Base-by-base conservation (phyloP, 2,113 vertebrate genomes). In the Rhabdomys dilectus region DNA sequence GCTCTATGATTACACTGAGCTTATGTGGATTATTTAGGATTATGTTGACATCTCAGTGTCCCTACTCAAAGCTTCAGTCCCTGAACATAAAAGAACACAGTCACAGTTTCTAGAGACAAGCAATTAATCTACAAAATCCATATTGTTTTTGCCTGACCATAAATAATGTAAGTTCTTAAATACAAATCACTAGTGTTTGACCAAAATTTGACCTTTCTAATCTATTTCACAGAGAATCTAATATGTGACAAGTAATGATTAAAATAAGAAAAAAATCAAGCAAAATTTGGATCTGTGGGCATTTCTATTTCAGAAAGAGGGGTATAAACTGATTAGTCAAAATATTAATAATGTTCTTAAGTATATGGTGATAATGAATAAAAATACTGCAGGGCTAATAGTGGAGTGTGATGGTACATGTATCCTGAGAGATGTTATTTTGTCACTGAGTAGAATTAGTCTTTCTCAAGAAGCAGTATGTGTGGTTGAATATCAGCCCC, bases 331-430 rank as follows among this genome's bases (percentile, higher is more conserved):
- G 68, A 81, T 68, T 94, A 9, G 26, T 45, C 6, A 42, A 39
- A 85, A 62, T 85, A 29, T 42, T 29, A 58, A 45, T 45, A 58
- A 51, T 77, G 0, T 84, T 75, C 51, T 58, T 60, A 58, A 96
- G 36, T 93, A 88, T 85, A 92, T 90, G 22, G 10, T 91, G 21
- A 53, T 85, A n/a, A 34, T 31, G 0, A 88, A 45, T 9, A 75
- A 91, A 96, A 92, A 60, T 72, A 93, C 60, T 53, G 21, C 26
- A 96, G 11, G 8, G 3, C 77, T 88, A 95, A 45, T 89, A 24
- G 31, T 48, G 80, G 16, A 70, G 29, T 42, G 4, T 92, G 36
- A 34, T 70, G 73, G 48, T 95, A 16, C 48, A 62, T 84, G 15
- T 93, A 87, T 15, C 51, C 31, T 29, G 3, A 89, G 39, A 5